Conservation (phyloP, 2,888 invertebrate species). For the Scaptomyza cyrtandrae region DNA sequence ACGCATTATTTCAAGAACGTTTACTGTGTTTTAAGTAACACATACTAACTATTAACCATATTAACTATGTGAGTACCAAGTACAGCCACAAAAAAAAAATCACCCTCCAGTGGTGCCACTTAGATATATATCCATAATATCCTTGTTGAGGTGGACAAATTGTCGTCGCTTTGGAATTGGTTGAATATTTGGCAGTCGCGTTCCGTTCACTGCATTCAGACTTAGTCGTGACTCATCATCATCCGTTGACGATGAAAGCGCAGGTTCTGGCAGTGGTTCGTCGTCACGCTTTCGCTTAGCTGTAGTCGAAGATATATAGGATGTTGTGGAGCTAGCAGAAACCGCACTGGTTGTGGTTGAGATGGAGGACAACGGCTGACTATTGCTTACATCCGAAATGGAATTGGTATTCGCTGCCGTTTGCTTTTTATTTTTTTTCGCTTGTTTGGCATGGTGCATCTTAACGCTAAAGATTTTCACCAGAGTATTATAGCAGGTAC, state of each 20-base stretch:
- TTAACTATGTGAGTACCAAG: background rate
- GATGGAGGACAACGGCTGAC: constrained; percentile 6
- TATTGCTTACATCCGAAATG: constrained; percentile 54
- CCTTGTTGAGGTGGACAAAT: constrained; percentile 44
- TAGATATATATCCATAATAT: constrained; percentile 62
- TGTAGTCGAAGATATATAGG: background rate
- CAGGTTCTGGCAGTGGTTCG: background rate
- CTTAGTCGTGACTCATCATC: constrained; percentile 52
- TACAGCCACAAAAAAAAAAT: constrained; percentile 6
- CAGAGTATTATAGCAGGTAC: constrained; percentile 45
- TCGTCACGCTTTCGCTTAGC: constrained; percentile 29
- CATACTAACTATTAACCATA: background rate
- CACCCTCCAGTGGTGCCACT: constrained; percentile 59
- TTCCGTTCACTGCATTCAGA: constrained; percentile 70
- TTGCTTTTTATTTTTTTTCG: background rate
- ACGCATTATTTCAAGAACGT: background rate
- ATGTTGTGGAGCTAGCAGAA: constrained; percentile 4
- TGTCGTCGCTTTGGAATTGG: constrained; percentile 56
- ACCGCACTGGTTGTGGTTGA: background rate
- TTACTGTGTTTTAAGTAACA: no score
- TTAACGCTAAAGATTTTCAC: constrained; percentile 43
- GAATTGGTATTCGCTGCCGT: constrained; percentile 17
- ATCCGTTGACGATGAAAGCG: background rate
- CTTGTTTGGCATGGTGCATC: constrained; percentile 26
- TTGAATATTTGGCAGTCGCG: constrained; percentile 65